A percentile compares a stretch with the other conserved stretches of the same genome.
These are phyloP conservation scores for Cephalopholis sonnerati DNA, from an alignment of 2,113 vertebrate species.

Conservation along the genomic window DNA sequence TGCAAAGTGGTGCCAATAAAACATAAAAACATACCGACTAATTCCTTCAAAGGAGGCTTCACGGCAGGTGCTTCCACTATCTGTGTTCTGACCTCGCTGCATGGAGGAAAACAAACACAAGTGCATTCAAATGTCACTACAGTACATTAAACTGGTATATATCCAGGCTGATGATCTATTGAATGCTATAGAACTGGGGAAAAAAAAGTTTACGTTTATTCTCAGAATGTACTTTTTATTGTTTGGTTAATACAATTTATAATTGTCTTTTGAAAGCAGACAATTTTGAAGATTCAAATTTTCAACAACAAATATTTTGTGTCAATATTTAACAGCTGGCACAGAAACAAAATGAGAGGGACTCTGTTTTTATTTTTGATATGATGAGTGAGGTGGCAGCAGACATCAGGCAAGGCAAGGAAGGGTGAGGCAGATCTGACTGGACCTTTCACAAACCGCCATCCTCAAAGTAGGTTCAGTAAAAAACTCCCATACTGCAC, in stretches of 20 bases:
- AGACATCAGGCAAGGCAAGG: neutral
- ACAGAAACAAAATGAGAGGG: neutral
- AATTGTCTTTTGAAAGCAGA: neutral
- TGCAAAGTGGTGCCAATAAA: conserved; percentile 62
- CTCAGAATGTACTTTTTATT: neutral
- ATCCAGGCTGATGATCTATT: neutral
- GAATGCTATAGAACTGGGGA: neutral
- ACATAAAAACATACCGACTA: conserved; percentile 93
- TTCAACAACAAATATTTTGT: neutral
- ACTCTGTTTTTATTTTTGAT: neutral
- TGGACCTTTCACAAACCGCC: neutral
- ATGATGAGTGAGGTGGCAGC: neutral
- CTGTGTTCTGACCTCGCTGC: conserved; percentile 92
- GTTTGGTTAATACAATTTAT: neutral
- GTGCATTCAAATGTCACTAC: conserved; percentile 17
- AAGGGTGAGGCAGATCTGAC: neutral
- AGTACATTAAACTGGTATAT: neutral
- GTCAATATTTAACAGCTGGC: neutral
- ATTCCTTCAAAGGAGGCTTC: conserved; percentile 97
- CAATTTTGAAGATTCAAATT: neutral
- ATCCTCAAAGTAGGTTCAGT: neutral
- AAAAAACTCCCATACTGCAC: neutral
- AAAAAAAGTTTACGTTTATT: neutral
- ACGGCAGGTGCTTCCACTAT: conserved; percentile 89
- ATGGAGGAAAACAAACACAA: conserved; percentile 22